Conservation (phyloP, 2,113 vertebrate species). For the Apeltes quadracus region DNA sequence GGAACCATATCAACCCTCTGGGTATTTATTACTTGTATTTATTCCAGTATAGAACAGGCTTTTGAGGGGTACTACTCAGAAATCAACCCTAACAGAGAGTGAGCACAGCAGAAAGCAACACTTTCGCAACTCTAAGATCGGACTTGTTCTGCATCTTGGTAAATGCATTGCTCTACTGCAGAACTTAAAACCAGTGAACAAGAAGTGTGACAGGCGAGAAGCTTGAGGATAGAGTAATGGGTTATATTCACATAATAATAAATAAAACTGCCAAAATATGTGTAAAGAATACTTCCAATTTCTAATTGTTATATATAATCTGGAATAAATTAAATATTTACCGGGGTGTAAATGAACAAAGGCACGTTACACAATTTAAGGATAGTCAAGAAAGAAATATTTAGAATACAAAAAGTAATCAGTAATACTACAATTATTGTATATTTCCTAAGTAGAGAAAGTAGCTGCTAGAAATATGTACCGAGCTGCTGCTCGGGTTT, state of each 20-base stretch:
- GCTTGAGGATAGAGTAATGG: no score
- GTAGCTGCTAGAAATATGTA: background rate
- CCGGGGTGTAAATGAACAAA: slow-evolving; percentile 40
- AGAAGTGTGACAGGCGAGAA: background rate
- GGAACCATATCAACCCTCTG: no score
- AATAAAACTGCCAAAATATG: background rate
- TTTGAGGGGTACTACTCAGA: no score
- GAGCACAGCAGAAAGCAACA: background rate
- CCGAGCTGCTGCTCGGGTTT: background rate
- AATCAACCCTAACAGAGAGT: no score
- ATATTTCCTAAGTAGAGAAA: slow-evolving; percentile 18
- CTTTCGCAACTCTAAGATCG: background rate
- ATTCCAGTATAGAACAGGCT: background rate
- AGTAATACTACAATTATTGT: background rate
- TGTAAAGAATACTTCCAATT: background rate
- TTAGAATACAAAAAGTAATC: slow-evolving; percentile 26
- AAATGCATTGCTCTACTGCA: background rate
- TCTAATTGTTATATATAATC: slow-evolving; percentile 14
- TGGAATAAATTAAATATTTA: slow-evolving; percentile 31
- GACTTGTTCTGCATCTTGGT: background rate
- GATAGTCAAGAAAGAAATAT: background rate
- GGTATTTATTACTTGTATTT: no score
- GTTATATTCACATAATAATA: background rate
- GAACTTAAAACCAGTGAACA: background rate
- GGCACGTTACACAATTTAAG: slow-evolving; percentile 1